A percentile compares a stretch with the other conserved stretches of the same genome.
These are phyloP conservation scores for Parotia lawesii DNA, from an alignment of 2,113 vertebrate species.

Conservation along the genomic window DNA sequence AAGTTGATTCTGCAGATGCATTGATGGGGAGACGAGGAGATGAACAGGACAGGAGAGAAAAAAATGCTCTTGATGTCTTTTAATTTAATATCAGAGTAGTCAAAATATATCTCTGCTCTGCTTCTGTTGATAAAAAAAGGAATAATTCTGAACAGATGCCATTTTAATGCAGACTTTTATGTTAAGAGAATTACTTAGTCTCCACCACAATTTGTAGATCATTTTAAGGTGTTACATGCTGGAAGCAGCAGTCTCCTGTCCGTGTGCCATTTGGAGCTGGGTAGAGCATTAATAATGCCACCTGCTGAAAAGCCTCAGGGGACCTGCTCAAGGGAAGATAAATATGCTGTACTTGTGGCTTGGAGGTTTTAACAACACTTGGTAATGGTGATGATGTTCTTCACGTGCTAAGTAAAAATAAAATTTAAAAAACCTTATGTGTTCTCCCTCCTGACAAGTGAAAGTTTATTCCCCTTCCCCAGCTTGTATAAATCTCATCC, in stretches of 20 bases:
- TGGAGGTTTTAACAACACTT: background rate
- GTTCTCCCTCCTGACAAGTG: background rate
- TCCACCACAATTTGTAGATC: constrained; percentile 38
- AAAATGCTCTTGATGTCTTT: background rate
- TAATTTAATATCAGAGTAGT: background rate
- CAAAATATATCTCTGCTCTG: constrained; percentile 9
- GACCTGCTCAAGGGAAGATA: background rate
- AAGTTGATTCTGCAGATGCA: background rate
- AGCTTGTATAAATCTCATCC: background rate
- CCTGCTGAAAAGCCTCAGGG: constrained; percentile 45
- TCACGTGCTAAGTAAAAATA: background rate
- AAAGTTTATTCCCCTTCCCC: background rate
- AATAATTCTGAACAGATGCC: background rate
- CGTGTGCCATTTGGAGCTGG: background rate
- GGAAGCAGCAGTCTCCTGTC: background rate
- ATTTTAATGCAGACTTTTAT: constrained; percentile 34
- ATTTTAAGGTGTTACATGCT: constrained; percentile 23
- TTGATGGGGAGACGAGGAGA: background rate
- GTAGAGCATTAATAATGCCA: constrained; percentile 47
- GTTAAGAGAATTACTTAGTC: constrained; percentile 2
- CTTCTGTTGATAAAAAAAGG: constrained; percentile 37
- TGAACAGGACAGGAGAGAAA: background rate
- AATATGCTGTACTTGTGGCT: background rate
- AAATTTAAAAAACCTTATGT: background rate
- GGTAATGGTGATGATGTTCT: background rate